Conservation (phyloP, 2,113 vertebrate genomes). For the Rhynchomys soricoides region DNA sequence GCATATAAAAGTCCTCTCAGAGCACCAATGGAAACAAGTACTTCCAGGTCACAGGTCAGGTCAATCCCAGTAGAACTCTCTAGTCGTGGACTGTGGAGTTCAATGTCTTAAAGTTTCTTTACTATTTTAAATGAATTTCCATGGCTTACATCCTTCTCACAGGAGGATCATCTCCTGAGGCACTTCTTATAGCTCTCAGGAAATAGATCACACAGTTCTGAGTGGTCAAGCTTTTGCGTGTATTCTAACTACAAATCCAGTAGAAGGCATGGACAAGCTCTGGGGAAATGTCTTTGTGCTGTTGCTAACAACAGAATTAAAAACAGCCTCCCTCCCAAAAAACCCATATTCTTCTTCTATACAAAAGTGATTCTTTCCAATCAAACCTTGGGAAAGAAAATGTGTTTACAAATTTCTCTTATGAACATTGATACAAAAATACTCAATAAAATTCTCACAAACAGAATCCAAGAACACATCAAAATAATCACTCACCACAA, state of each 20-base stretch:
- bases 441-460: no score
- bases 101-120: background rate
- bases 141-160: background rate
- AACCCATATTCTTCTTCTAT: background rate
- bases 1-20: background rate
- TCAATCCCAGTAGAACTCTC: background rate
- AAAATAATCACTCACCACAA: no score
- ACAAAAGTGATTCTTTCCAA: background rate
- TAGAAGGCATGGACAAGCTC: background rate
- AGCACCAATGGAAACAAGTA: background rate
- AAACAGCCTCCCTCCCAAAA: background rate
- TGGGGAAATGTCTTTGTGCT: background rate
- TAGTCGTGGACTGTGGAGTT: background rate
- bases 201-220: background rate
- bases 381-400: background rate
- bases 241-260: background rate
- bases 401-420: no score
- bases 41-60: background rate
- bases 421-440: no score
- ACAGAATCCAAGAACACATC: no score
- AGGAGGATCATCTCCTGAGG: background rate
- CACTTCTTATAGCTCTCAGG: background rate
- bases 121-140: background rate
- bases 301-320: background rate
- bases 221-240: background rate